Base-by-base conservation (phyloP, 1,140 invertebrate genomes). In the Chionoecetes opilio region DNA sequence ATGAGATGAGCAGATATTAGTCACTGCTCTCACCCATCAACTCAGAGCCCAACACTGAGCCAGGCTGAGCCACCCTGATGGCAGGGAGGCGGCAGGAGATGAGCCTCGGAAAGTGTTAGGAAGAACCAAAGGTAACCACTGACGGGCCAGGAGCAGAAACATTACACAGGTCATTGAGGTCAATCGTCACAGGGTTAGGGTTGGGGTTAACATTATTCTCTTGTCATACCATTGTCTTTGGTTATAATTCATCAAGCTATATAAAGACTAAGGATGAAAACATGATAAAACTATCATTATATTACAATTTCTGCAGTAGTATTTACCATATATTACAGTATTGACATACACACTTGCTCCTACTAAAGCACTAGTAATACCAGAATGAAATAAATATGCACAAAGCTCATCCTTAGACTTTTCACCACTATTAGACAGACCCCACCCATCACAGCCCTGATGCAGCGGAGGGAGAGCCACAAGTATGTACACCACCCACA, bases 171-270 rank as follows among this genome's bases (percentile, higher is more conserved):
- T 84, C 91, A 92, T 84, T 92, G 34, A 92, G 37, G 29, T 84
- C 91, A 92, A 92, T 92, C 91, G 84, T 92, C 91, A 92, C 91
- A 92, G 91, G 91, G 91, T 92, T 92, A 92, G 31, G 31, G 53
- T 92, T 92, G 82, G 46, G 88, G 37, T 46, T 41, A 41, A 90
- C 46, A 53, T 3, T 6, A 88, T 37, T 88, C 38, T 53, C 6
- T 90, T 38, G 32, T 32, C 38, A 46, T 46, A 32, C 88, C 88
- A 90, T 53, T 90, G 41, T 90, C n/a, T 32, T 90, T 29, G 31
- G 29, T 84, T 37, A 92, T 92, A 92, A 29, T 41, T 92, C 26
- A 92, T 92, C 17, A 90, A 90, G 38, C 26, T 53, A 26, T 53
- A 29, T 11, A 31, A 90, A 90, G 88, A 34, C 88, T 31, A 90